Conservation (phyloP, 2,888 invertebrate genomes). For the Malthinus seriepunctatus region DNA sequence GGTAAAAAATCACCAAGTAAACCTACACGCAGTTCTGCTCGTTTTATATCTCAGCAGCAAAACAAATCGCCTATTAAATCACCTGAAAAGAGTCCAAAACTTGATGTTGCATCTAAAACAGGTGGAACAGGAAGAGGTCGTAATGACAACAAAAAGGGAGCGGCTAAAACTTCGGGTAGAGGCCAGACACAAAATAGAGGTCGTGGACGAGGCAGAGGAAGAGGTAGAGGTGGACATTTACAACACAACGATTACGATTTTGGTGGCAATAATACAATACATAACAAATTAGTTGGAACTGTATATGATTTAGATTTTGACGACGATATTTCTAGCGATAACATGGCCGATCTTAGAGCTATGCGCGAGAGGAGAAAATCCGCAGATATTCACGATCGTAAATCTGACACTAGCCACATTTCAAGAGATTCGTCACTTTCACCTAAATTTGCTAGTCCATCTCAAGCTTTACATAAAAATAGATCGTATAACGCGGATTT, state of each 20-base stretch:
- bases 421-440: slow-evolving; percentile 60
- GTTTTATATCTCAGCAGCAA: slow-evolving; percentile 61
- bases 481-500: slow-evolving; percentile 52
- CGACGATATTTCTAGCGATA: slow-evolving; percentile 77
- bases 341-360: slow-evolving; percentile 73
- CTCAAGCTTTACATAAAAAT: slow-evolving; percentile 49
- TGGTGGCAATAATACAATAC: slow-evolving; percentile 69
- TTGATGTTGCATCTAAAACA: slow-evolving; percentile 58
- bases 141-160: slow-evolving; percentile 42
- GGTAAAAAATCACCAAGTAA: slow-evolving; percentile 63
- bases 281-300: slow-evolving; percentile 81
- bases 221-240: slow-evolving; percentile 47
- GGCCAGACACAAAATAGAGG: slow-evolving; percentile 48
- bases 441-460: slow-evolving; percentile 61
- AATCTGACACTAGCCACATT: slow-evolving; percentile 55
- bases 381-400: slow-evolving; percentile 67
- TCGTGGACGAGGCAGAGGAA: slow-evolving; percentile 56
- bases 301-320: slow-evolving; percentile 87
- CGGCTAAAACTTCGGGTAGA: slow-evolving; percentile 40
- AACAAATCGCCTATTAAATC: slow-evolving; percentile 66
- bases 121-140: slow-evolving; percentile 58
- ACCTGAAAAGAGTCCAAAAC: slow-evolving; percentile 56
- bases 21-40: slow-evolving; percentile 63
- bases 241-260: slow-evolving; percentile 46
- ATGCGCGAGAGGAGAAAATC: slow-evolving; percentile 80